Evolutionary conservation across 1,140 invertebrate genomes (phyloP).

Genomic region (Diorhabda carinulata): DNA sequence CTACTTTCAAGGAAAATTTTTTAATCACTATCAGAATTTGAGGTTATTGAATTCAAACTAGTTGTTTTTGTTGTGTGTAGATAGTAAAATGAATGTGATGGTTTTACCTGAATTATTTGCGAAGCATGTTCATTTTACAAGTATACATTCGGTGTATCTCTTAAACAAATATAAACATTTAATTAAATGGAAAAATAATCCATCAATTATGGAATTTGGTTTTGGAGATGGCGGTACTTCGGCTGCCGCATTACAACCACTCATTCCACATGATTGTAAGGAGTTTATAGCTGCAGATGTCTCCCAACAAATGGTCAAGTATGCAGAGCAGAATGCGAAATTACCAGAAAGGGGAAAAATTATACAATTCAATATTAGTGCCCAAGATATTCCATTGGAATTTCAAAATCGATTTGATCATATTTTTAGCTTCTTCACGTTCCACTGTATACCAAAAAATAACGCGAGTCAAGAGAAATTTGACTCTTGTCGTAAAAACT

Average conservation of each 20-base stretch:
- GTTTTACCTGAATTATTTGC: background rate
- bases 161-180: conserved; percentile 10
- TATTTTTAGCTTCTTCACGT: conserved; percentile 1
- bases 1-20: too few relatives aligned
- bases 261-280: conserved; percentile 4
- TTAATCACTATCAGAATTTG: too few relatives aligned
- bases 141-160: background rate
- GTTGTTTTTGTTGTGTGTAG: too few relatives aligned
- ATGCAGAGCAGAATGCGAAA: conserved; percentile 3
- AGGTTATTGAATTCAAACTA: too few relatives aligned
- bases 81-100: background rate
- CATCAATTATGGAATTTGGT: conserved; percentile 15
- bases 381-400: background rate
- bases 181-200: conserved; percentile 9
- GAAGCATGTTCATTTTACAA: background rate
- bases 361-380: conserved; percentile 6
- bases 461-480: too few relatives aligned
- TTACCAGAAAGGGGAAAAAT: background rate
- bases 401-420: background rate
- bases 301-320: conserved; percentile 14
- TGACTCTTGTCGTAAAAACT: too few relatives aligned
- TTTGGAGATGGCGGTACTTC: conserved; percentile 13
- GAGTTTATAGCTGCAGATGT: conserved; percentile 12
- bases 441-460: background rate
- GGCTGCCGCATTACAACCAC: conserved; percentile 1